Percentiles rank a stretch among this genome's conserved stretches.
Evolutionary conservation across 2,888 invertebrate species (phyloP).

Genomic region (Rhimphoctona megacephalus): DNA sequence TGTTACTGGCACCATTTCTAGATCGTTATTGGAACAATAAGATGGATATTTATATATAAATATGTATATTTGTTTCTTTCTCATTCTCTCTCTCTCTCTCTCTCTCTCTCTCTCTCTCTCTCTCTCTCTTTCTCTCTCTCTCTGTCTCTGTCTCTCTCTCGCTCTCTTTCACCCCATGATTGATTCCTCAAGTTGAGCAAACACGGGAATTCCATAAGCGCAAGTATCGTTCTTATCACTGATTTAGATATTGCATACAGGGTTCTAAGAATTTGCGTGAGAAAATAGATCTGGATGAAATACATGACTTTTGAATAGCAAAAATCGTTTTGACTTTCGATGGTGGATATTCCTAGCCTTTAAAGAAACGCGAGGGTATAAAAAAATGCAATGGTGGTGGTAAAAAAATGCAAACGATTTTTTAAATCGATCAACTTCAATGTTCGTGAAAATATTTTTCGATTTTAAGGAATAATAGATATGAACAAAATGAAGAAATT

Average conservation of each 20-base stretch:
- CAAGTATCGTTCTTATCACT: slow-evolving; percentile 26
- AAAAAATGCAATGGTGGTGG: background rate
- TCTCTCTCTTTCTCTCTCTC: no score
- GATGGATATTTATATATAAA: background rate
- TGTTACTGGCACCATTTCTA: slow-evolving; percentile 63
- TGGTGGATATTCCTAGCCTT: background rate
- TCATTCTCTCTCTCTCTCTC: background rate
- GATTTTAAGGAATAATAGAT: no score
- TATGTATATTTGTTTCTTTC: background rate
- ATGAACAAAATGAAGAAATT: background rate
- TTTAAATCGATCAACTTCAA: background rate
- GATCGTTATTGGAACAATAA: slow-evolving; percentile 35
- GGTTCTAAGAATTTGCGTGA: background rate
- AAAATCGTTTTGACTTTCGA: background rate
- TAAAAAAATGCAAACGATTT: background rate
- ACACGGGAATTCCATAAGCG: slow-evolving; percentile 33
- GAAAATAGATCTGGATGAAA: background rate
- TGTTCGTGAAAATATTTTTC: background rate
- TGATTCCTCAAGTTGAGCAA: slow-evolving; percentile 15
- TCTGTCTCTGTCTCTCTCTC: no score
- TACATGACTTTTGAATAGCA: background rate
- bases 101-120: background rate
- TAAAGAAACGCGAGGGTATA: background rate
- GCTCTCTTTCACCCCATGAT: slow-evolving; percentile 1
- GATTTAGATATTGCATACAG: background rate